phyloP scores from a whole-genome alignment of 2,113 vertebrate genomes.

The Polypterus senegalus region DNA sequence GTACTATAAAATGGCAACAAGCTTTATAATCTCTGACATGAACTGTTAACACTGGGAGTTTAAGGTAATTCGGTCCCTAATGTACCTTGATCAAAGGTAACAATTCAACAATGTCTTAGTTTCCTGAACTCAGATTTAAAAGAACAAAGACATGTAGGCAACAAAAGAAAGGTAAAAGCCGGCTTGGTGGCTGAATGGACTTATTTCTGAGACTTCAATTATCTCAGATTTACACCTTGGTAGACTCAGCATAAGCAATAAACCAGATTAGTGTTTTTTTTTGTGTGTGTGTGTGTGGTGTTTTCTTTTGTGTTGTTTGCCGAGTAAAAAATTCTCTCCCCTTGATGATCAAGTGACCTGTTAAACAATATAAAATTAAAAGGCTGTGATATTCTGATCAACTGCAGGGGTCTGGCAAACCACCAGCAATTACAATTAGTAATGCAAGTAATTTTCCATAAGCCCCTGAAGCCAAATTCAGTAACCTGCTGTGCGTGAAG shows the following conservation, averaged over 20 bases:
- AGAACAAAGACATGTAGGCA: neutral
- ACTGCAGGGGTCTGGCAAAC: slow-evolving; percentile 27
- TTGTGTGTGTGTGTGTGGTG: too few species aligned
- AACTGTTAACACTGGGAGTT: slow-evolving; percentile 1
- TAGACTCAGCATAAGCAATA: neutral
- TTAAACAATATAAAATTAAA: slow-evolving; percentile 3
- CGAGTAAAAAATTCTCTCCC: neutral
- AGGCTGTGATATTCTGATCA: slow-evolving; percentile 3
- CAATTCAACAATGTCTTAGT: neutral
- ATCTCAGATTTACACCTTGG: neutral
- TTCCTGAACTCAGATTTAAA: neutral
- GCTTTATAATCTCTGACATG: neutral
- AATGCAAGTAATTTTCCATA: slow-evolving; percentile 68
- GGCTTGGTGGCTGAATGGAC: slow-evolving; percentile 6
- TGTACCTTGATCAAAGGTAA: slow-evolving; percentile 7
- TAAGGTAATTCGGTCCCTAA: slow-evolving; percentile 7
- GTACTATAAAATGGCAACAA: neutral
- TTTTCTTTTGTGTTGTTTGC: too few species aligned
- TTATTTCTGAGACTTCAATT: neutral
- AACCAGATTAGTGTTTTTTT: neutral
- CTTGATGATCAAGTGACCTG: slow-evolving; percentile 8
- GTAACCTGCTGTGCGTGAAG: slow-evolving; percentile 32
- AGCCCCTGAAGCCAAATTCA: slow-evolving; percentile 48
- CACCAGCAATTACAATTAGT: slow-evolving; percentile 55
- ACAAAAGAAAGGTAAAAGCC: neutral